phyloP scores from a whole-genome alignment of 1,140 invertebrate genomes.

The Andricus grossulariae region DNA sequence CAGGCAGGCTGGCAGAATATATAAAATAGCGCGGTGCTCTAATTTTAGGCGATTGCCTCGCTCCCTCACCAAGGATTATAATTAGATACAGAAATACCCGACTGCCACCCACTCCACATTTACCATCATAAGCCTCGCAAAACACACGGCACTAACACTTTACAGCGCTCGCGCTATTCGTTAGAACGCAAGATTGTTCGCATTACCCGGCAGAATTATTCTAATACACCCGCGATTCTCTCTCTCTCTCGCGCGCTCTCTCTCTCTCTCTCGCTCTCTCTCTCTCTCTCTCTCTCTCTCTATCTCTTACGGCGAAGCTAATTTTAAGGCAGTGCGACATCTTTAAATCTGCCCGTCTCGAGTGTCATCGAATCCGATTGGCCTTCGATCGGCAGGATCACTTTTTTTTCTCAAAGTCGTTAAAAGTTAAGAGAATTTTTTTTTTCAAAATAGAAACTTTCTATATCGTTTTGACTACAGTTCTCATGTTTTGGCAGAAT shows the following conservation, averaged over 20 bases:
- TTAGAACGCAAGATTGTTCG: conserved; percentile 58
- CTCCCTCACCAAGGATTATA: conserved; percentile 75
- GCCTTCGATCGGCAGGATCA: not conserved
- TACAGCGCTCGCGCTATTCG: conserved; percentile 45
- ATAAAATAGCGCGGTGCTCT: conserved; percentile 72
- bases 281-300: not conserved
- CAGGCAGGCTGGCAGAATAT: conserved; percentile 58
- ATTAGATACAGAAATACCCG: conserved; percentile 76
- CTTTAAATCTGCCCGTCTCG: conserved; percentile 33
- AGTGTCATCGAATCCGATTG: conserved; percentile 1
- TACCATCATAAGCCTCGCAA: conserved; percentile 53
- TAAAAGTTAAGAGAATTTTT: no score
- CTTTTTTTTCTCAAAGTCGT: no score
- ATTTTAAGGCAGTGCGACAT: conserved; percentile 51
- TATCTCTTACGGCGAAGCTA: conserved; percentile 33
- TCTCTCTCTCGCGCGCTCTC: not conserved
- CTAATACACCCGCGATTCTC: conserved; percentile 49
- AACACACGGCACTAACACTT: conserved; percentile 55
- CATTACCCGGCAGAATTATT: conserved; percentile 55
- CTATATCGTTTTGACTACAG: no score
- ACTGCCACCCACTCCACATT: conserved; percentile 64
- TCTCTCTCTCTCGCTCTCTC: not conserved
- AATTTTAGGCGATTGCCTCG: conserved; percentile 75
- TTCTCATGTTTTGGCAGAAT: no score
- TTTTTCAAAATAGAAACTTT: no score